Evolutionary conservation across 2,797 vertebrate genomes (phyloP), one percentile per base, ranked within the genome.

Genomic region (Atherinosoma microstoma): DNA sequence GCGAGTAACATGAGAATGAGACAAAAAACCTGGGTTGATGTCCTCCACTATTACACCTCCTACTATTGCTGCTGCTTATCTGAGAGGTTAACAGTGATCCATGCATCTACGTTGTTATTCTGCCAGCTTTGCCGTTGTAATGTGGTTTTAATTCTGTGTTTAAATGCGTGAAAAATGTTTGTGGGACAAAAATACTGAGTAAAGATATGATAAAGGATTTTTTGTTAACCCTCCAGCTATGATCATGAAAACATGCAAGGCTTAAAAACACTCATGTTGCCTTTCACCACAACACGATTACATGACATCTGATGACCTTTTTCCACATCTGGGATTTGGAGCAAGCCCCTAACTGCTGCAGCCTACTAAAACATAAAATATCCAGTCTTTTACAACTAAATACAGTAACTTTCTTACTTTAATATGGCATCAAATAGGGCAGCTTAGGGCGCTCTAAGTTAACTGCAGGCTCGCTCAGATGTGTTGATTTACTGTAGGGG

Each of bases 401-500:
- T 16, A 34, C 20, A 3, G 40, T 60, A 12, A 60, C 47, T 34
- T 67, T 49, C n/a, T 66, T 49, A 9, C 56, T 75, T 66, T 58
- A 58, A 70, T 56, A 58, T 38, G 53, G 59, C 40, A 62, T 24
- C 45, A 8, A 20, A 35, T 30, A 35, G 2, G 1, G 3, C 49
- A 24, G 0, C 36, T 38, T 3, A 2, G 36, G 2, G 36, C 12
- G 36, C 36, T 38, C 36, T n/a, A n/a, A n/a, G n/a, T 51, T 51
- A n/a, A 22, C 75, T 51, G 30, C 74, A 57, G 70, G 29, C 65
- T 45, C 16, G 6, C 13, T 51, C 9, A 51, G 42, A 45, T 45
- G 42, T 20, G 42, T 7, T 45, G 42, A 45, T 45, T 84, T 64
- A 77, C 53, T 24, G 80, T 1, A n/a, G 18, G 51, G 38, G 24